Base-by-base conservation (phyloP, 2,888 invertebrate species). In the Polymixis lichenea region DNA sequence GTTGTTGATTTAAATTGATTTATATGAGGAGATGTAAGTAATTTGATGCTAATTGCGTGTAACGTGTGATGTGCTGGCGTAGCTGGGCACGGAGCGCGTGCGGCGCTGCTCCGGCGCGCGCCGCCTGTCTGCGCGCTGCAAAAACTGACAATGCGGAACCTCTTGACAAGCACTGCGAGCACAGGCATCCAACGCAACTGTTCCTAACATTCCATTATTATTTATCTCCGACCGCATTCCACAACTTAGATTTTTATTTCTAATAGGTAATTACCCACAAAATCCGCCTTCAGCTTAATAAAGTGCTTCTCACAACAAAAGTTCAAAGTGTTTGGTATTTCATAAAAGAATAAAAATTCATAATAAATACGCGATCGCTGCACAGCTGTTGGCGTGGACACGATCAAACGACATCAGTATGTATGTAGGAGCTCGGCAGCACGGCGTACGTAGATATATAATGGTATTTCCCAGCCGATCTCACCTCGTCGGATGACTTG, bases 391-490 rank as follows among this genome's bases (percentile, higher is more conserved):
- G 91, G 88, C 90, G 86, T 85, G 88, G 91, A 93, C 92, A 91
- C 90, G 91, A 92, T 92, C 90, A 93, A 92, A 91, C 90, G 91
- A 92, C 92, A 90, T 91, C 91, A 90, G 91, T 91, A 92, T 91
- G 92, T 91, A 92, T 91, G 91, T 92, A 90, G 91, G 91, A 90
- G 91, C 80, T 82, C 89, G 90, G 89, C 89, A 51, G 91, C 90
- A 91, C 89, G 32, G 75, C 92, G 83, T 80, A 87, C 65, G 90
- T 93, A 91, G 90, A 90, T 92, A 92, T 93, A 93, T 92, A 91
- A 92, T 94, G 96, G 96, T 96, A 95, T 96, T 96, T 95, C 96
- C 96, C 96, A 95, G 94, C 87, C 95, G 95, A 95, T 95, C 95
- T 96, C 95, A 95, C 95, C 95, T 95, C 94, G 95, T 91, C 93